These are phyloP conservation scores for Melangyna quadrimaculata DNA, from an alignment of 2,888 invertebrate genomes.

Conservation along the genomic window DNA sequence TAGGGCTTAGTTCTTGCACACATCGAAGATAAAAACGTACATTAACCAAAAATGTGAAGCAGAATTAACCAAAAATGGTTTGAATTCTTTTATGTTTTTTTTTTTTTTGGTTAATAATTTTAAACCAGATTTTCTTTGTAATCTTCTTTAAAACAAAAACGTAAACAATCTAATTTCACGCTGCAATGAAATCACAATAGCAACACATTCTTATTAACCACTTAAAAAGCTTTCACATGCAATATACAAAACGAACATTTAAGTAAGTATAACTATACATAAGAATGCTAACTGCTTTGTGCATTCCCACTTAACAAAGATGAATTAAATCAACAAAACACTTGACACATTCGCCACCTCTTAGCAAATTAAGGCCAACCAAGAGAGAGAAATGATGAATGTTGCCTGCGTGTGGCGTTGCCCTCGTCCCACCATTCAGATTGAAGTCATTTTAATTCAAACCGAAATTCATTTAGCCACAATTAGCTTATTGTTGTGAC, in stretches of 20 bases:
- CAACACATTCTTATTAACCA: constrained; percentile 36
- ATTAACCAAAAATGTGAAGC: no score
- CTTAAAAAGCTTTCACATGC: constrained; percentile 44
- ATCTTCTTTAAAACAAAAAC: background rate
- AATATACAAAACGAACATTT: background rate
- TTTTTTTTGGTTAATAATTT: background rate
- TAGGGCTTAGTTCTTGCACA: no score
- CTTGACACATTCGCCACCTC: constrained; percentile 60
- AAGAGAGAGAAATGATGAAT: background rate
- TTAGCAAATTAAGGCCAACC: constrained; percentile 36
- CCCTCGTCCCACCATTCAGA: background rate
- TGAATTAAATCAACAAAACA: constrained; percentile 64
- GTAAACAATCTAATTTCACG: background rate
- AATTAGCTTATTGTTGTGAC: constrained; percentile 64
- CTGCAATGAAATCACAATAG: constrained; percentile 18
- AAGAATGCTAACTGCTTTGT: constrained; percentile 47
- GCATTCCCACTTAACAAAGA: constrained; percentile 36
- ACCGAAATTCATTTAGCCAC: constrained; percentile 18
- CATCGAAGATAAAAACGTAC: no score
- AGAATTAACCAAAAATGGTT: no score
- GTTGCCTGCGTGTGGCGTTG: background rate
- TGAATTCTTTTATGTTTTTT: no score
- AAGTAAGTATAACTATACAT: background rate
- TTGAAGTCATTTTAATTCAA: constrained; percentile 32
- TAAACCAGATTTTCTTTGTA: background rate